Evolutionary conservation across 2,113 vertebrate genomes (phyloP), one percentile per base, ranked within the genome.

Genomic region (Meleagris gallopavo): DNA sequence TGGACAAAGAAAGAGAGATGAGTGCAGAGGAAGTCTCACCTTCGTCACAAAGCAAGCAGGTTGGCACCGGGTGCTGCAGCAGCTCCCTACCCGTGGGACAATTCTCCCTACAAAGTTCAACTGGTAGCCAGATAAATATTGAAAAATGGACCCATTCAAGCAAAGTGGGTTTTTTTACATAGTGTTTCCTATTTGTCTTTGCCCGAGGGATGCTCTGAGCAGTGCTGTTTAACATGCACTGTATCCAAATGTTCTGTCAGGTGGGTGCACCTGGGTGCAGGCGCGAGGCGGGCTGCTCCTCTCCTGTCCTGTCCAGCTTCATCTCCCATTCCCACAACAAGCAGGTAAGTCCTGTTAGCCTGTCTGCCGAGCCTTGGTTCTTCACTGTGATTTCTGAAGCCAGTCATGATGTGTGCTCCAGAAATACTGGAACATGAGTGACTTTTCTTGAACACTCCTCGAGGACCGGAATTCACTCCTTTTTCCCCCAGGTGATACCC

Each of bases 261-360:
- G 90, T 91, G 92, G 45, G 29, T 67, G 86, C 82, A 36, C 75
- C 40, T 58, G 87, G 82, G 45, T 34, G 40, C 8, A 5, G 87
- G 87, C 3, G 9, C 5, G 2, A 75, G 67, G 18, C 82, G 57
- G 92, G 79, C 32, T 77, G 79, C 32, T 94, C 82, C 90, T 80
- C 67, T 75, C 82, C 72, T 66, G 54, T 89, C 85, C 96, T 90
- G 90, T 64, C 90, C 96, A 80, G 85, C 75, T 75, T 29, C 9
- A 5, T 73, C 69, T 78, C 86, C 85, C 76, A 52, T 36, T 81
- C 94, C 69, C 90, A 91, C 78, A 73, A 77, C 79, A 83, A 94
- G 93, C 93, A 94, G 94, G 93, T 83, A 96, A 95, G 16, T 95
- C 90, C 85, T 96, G 91, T 94, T 91, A 79, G 2, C 93, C 96